Base-by-base conservation (phyloP, 2,113 vertebrate species). In the Ciconia stormi region DNA sequence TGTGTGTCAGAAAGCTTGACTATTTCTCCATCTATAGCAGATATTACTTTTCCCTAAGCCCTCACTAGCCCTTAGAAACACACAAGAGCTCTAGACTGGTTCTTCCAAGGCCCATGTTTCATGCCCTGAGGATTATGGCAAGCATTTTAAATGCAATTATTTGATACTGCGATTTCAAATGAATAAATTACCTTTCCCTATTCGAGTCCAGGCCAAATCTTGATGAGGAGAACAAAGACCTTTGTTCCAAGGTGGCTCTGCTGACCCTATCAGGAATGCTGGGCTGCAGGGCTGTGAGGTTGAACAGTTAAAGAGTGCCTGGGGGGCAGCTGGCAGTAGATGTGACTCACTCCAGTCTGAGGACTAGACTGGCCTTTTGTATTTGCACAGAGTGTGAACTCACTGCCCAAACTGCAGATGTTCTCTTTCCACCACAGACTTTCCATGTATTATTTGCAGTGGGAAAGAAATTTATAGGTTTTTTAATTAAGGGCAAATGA, bases 121-220 rank as follows among this genome's bases (percentile, higher is more conserved):
- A 32, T 47, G 14, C 30, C 36, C 38, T 36, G 30, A 79, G 69
- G 84, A 87, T 87, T 82, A 87, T 8, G 30, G 36, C 44, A 71
- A 65, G 52, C 23, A 19, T 93, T 91, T 85, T 55, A 91, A 91
- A 95, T 15, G 40, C 44, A 90, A 87, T 95, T 82, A 87, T 91
- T 95, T 96, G 80, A 95, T 82, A 63, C 21, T 38, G 29, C 0
- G 3, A 38, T 76, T 93, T 95, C 49, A 95, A 82, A 89, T 56
- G 5, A 95, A 93, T 87, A 79, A 87, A 89, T 91, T 93, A 56
- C 59, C 52, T 82, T 97, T 90, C 26, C n/a, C 15, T 65, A 6
- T 71, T 72, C 2, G 4, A 56, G 47, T 44, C 27, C 10, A 11
- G 34, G 25, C 12, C 16, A 40, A 84, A 94, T 91, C 69, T n/a